Base-by-base conservation (phyloP, 2,797 vertebrate species). In the Paratrypauchen microcephalus region DNA sequence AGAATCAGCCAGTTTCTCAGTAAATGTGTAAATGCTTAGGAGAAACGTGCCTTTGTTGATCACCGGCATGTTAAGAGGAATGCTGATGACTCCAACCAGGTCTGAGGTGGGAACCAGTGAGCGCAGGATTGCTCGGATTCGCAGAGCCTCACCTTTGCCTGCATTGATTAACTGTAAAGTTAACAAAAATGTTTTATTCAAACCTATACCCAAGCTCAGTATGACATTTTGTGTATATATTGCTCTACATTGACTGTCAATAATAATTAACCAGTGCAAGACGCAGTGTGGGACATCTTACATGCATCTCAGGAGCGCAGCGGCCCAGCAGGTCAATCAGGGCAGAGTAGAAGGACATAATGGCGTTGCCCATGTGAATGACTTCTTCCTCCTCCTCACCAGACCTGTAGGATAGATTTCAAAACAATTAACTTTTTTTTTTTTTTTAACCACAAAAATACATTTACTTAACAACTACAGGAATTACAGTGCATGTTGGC, bases 301-400 rank as follows among this genome's bases (percentile, higher is more conserved):
- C 98, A 55, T 99, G 98, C 95, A 96, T 95, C 93, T 99, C 98
- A 65, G 98, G 98, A 80, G 98, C 98, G 69, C 98, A 99, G 80
- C 98, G 98, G 72, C 97, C 97, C 83, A 99, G 93, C 67, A 99
- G 94, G 86, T 99, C 98, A 70, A 99, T 99, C 6, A 99, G 97
- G 56, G 96, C 98, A 0, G 97, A 98, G 83, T 99, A 99, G 93
- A 99, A 99, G 3, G 98, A 99, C 97, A 99, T 98, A 81, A 99
- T 99, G 77, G 97, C 95, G 72, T 99, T 97, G 83, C 98, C 98
- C 95, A 98, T 97, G 81, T 99, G 97, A 71, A 96, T 95, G 6
- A 96, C 83, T 83, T 98, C 97, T 66, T 93, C 94, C 75, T 95
- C 96, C 45, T 97, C 95, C 32, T 94, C 96, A 0, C 93, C 93